Percentiles rank a stretch among this genome's conserved stretches.
Evolutionary conservation across 2,113 vertebrate species (phyloP).

Genomic region (Leucosticte australis): DNA sequence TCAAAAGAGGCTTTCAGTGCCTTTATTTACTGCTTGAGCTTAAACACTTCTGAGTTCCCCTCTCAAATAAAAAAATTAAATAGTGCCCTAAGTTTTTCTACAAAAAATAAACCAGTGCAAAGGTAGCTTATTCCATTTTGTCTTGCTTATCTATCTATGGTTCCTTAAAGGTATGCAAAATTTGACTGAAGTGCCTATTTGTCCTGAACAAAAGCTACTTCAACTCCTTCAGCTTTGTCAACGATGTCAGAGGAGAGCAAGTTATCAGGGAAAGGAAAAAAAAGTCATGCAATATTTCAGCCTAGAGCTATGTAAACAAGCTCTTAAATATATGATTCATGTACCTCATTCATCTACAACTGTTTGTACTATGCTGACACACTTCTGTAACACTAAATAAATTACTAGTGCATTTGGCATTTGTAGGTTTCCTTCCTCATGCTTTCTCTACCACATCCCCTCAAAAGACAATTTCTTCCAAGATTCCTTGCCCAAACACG

Average conservation of each 20-base stretch:
- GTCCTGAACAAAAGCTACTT: background rate
- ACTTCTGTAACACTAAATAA: constrained; percentile 49
- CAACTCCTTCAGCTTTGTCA: background rate
- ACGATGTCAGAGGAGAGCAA: background rate
- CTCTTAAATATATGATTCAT: constrained; percentile 60
- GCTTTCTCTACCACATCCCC: background rate
- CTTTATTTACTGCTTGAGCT: background rate
- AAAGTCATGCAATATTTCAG: background rate
- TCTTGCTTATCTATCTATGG: background rate
- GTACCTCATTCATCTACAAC: constrained; percentile 29
- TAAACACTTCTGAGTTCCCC: background rate
- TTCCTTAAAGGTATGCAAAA: background rate
- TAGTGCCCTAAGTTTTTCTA: background rate
- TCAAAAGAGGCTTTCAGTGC: background rate
- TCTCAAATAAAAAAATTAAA: background rate
- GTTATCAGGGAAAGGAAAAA: background rate
- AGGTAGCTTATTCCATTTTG: background rate
- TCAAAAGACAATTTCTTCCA: background rate
- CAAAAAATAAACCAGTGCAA: background rate
- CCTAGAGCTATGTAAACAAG: constrained; percentile 10
- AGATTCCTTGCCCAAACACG: background rate
- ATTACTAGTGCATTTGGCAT: constrained; percentile 49
- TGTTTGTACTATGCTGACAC: constrained; percentile 43
- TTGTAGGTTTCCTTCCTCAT: background rate
- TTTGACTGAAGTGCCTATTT: background rate